These are phyloP conservation scores for Calcarius ornatus DNA, from an alignment of 2,113 vertebrate genomes.

Conservation along the genomic window DNA sequence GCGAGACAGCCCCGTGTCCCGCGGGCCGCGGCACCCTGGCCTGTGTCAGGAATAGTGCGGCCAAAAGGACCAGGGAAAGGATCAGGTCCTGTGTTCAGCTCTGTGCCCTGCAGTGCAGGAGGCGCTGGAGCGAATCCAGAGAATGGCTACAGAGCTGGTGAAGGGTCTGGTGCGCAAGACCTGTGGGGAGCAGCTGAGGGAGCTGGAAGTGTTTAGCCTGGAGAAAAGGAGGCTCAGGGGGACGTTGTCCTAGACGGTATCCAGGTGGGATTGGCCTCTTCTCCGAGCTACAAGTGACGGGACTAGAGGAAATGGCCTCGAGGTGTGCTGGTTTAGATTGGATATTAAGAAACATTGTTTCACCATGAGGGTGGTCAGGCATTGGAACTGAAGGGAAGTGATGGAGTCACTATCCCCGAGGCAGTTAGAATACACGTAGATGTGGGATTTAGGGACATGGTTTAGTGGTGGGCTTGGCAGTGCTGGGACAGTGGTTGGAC, in stretches of 20 bases:
- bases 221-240: neutral
- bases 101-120: neutral
- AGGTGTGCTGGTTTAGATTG: neutral
- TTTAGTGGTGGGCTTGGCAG: neutral
- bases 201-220: neutral
- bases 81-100: neutral
- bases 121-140: neutral
- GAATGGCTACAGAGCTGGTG: rapidly evolving
- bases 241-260: rapidly evolving
- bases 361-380: rapidly evolving
- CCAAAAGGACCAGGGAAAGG: neutral
- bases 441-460: too few relatives aligned
- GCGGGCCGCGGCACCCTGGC: rapidly evolving
- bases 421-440: rapidly evolving
- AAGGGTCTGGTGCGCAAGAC: neutral
- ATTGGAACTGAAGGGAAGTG: neutral
- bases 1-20: rapidly evolving
- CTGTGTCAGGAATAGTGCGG: neutral
- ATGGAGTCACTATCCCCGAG: neutral
- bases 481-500: neutral
- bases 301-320: neutral
- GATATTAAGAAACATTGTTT: neutral
- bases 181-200: neutral
- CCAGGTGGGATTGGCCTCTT: neutral
- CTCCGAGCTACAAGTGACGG: neutral